Evolutionary conservation across 2,113 vertebrate species (phyloP).

Genomic region (Hypomesus transpacificus): DNA sequence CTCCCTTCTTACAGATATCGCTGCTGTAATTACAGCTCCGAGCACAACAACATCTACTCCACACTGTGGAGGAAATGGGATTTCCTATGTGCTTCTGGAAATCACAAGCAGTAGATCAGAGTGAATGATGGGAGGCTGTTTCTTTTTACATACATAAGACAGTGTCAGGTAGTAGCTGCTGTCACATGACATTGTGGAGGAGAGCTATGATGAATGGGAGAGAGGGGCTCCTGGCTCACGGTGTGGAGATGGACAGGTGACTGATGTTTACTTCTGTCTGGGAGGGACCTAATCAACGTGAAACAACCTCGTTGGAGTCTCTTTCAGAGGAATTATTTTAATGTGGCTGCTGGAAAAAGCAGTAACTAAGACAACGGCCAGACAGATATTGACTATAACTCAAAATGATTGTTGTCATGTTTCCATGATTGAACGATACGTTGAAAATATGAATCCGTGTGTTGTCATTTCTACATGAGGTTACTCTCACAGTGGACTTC

Average conservation of each 20-base stretch:
- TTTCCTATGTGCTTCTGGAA: neutral
- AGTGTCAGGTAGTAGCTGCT: too few species aligned
- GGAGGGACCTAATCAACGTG: neutral
- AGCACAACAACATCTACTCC: neutral
- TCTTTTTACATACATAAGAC: too few species aligned
- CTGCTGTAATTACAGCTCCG: neutral
- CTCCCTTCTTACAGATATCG: conserved; percentile 10
- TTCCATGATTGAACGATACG: too few species aligned
- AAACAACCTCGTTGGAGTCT: neutral
- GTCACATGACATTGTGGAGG: too few species aligned
- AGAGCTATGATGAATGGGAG: too few species aligned
- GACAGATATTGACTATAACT: too few species aligned
- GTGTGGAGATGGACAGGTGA: neutral
- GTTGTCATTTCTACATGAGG: neutral
- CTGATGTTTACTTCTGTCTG: neutral
- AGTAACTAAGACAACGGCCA: too few species aligned
- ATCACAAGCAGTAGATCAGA: too few species aligned
- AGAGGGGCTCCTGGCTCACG: too few species aligned
- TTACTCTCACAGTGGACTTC: conserved; percentile 13
- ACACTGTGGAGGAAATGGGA: neutral
- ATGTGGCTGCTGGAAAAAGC: neutral
- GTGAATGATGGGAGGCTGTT: too few species aligned
- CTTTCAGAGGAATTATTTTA: neutral
- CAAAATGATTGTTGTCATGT: too few species aligned
- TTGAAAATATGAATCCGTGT: too few species aligned